Conservation (phyloP, 2,113 vertebrate genomes). For the Paramormyrops kingsleyae region DNA sequence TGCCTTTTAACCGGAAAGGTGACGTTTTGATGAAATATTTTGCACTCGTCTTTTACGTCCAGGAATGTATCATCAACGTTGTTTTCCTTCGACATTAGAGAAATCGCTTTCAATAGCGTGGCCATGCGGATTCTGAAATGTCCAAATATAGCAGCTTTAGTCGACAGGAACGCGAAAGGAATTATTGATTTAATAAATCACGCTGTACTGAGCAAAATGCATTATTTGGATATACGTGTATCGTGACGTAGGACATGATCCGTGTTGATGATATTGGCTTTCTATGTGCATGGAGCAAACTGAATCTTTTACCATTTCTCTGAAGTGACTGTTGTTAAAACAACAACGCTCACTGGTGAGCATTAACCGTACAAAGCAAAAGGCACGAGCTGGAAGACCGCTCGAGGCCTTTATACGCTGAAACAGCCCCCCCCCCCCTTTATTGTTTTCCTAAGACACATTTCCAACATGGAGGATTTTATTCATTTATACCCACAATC, state of each 20-base stretch:
- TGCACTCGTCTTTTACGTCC: neutral
- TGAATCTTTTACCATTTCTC: neutral
- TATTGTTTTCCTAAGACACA: neutral
- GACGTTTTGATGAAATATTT: neutral
- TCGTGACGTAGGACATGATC: neutral
- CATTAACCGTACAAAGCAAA: neutral
- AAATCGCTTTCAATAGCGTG: neutral
- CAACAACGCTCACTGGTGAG: neutral
- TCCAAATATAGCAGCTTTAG: neutral
- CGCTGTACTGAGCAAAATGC: neutral
- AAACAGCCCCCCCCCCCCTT: neutral
- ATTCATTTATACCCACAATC: neutral
- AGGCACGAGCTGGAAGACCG: neutral
- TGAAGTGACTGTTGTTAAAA: neutral
- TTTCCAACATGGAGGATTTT: neutral
- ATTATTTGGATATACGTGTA: neutral
- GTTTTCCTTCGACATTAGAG: neutral
- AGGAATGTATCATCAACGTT: neutral
- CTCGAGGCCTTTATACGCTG: neutral
- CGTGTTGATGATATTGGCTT: neutral
- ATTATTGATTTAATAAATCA: neutral
- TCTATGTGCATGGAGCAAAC: neutral
- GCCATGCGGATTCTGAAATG: neutral
- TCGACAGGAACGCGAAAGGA: neutral
- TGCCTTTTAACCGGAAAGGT: neutral